phyloP scores from a whole-genome alignment of 2,888 invertebrate genomes.

The Tuta absoluta region DNA sequence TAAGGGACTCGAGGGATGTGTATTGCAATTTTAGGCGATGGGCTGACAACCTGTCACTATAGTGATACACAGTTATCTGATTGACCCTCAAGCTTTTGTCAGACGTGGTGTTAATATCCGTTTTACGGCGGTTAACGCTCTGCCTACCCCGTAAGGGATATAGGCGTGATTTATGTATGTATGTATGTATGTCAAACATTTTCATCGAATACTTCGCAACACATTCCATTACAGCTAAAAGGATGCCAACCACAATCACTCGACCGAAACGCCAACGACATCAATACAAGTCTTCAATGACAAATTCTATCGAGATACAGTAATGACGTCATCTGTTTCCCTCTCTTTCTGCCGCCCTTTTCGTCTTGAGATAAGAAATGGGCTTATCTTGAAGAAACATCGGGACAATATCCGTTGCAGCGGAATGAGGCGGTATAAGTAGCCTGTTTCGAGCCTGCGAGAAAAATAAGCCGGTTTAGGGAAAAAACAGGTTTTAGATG shows the following conservation, averaged over 20 bases:
- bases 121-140: too few relatives aligned
- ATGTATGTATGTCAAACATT: too few relatives aligned
- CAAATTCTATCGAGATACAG: slow-evolving; percentile 14
- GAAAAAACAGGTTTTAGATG: not conserved
- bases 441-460: not conserved
- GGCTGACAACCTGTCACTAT: too few relatives aligned
- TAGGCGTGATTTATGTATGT: too few relatives aligned
- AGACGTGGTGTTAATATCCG: too few relatives aligned
- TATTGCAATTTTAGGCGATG: too few relatives aligned
- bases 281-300: slow-evolving; percentile 11
- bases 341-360: slow-evolving; percentile 39
- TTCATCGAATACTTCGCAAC: not conserved
- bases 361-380: slow-evolving; percentile 52
- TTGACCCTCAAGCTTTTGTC: too few relatives aligned
- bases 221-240: slow-evolving; percentile 1
- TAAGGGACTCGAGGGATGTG: too few relatives aligned
- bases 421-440: slow-evolving; percentile 30
- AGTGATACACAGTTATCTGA: too few relatives aligned
- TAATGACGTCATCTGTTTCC: slow-evolving; percentile 22
- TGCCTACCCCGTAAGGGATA: too few relatives aligned
- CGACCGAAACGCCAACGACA: slow-evolving; percentile 12
- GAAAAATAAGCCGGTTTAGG: not conserved
- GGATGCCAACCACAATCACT: slow-evolving; percentile 3
- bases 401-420: slow-evolving; percentile 53
- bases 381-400: slow-evolving; percentile 58